phyloP scores from a whole-genome alignment of 2,888 invertebrate species.

The Scaptomyza parva region DNA sequence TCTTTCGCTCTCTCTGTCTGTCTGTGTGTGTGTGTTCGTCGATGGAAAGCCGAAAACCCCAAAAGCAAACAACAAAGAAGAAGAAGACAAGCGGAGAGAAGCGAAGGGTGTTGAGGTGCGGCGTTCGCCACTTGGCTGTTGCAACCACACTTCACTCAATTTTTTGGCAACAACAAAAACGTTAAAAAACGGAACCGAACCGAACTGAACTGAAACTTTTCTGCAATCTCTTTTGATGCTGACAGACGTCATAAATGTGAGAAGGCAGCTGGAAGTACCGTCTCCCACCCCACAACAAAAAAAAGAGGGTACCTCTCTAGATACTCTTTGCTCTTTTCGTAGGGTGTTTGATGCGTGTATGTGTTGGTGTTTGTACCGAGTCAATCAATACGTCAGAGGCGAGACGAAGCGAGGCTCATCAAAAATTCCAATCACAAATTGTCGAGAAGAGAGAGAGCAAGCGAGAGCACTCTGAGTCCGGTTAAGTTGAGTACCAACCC shows the following conservation, averaged over 20 bases:
- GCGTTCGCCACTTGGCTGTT: slow-evolving; percentile 66
- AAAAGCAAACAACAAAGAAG: slow-evolving; percentile 51
- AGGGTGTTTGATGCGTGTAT: background rate
- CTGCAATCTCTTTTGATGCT: slow-evolving; percentile 41
- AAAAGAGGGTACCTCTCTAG: background rate
- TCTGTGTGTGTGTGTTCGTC: background rate
- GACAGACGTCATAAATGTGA: slow-evolving; percentile 58
- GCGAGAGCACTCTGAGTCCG: slow-evolving; percentile 40
- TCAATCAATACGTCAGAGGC: slow-evolving; percentile 72
- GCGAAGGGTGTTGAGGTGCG: slow-evolving; percentile 21
- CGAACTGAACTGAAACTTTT: slow-evolving; percentile 27
- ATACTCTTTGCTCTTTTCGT: slow-evolving; percentile 1
- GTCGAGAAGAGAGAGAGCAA: slow-evolving; percentile 36
- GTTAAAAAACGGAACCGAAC: slow-evolving; percentile 1
- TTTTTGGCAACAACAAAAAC: slow-evolving; percentile 28
- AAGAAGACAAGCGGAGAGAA: slow-evolving; percentile 4
- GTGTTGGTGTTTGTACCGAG: slow-evolving; percentile 35
- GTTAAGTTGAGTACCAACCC: slow-evolving; percentile 19
- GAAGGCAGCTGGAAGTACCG: slow-evolving; percentile 4
- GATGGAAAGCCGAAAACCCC: slow-evolving; percentile 54
- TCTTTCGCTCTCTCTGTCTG: background rate
- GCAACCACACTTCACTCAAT: slow-evolving; percentile 52
- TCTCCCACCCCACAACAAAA: background rate
- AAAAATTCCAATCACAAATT: slow-evolving; percentile 81
- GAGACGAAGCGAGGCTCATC: slow-evolving; percentile 67